Percentiles rank a stretch among this genome's conserved stretches.
Conservation (phyloP, 2,888 invertebrate genomes). For the Apodemia hepburni region DNA sequence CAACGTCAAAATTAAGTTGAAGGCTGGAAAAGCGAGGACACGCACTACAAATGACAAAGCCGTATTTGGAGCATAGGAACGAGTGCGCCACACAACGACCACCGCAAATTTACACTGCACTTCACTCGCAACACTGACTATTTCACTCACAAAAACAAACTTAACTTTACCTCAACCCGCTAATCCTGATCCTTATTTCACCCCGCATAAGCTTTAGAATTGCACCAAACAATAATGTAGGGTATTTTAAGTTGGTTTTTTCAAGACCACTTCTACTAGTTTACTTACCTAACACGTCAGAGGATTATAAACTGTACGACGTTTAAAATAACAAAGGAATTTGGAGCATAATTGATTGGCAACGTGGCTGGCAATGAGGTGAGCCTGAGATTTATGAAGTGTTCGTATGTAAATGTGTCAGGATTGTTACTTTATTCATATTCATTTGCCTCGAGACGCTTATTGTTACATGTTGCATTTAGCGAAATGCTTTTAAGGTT, state of each 20-base stretch:
- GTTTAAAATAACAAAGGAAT: conserved; percentile 44
- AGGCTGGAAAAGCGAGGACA: conserved; percentile 20
- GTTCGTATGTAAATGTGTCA: conserved; percentile 53
- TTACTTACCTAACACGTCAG: conserved; percentile 43
- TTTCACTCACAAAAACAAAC: conserved; percentile 47
- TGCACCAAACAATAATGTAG: background rate
- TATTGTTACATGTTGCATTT: conserved; percentile 8
- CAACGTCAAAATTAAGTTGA: conserved; percentile 16
- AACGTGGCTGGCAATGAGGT: conserved; percentile 45
- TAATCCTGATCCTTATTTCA: conserved; percentile 28
- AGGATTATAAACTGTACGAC: conserved; percentile 57
- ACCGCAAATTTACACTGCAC: conserved; percentile 74
- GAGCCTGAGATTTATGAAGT: conserved; percentile 53
- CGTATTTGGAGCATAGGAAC: conserved; percentile 50
- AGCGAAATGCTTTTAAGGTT: conserved; percentile 13
- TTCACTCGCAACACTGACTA: conserved; percentile 66
- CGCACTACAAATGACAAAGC: conserved; percentile 29
- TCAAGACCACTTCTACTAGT: conserved; percentile 47
- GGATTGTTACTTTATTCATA: conserved; percentile 22
- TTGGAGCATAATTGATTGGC: conserved; percentile 33
- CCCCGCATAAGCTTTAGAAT: conserved; percentile 33
- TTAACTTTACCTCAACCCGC: conserved; percentile 18
- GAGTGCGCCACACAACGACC: conserved; percentile 64
- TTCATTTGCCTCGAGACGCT: conserved; percentile 17
- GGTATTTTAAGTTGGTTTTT: conserved; percentile 37